Percentiles rank a stretch among this genome's conserved stretches.
Conservation (phyloP, 2,797 vertebrate genomes). For the Gambelia wislizenii region DNA sequence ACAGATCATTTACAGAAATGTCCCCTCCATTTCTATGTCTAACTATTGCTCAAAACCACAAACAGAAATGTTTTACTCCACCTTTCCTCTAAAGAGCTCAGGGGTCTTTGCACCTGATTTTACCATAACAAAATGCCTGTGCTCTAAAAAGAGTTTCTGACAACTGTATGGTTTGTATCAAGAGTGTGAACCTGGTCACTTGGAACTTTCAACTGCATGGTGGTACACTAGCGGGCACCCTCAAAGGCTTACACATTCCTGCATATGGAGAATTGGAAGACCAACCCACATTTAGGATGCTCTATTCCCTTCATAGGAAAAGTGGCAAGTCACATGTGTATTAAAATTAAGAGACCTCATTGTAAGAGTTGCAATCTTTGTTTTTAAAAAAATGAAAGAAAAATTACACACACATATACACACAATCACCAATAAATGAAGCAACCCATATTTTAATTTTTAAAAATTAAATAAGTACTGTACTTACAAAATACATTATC, state of each 20-base stretch:
- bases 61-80: neutral
- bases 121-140: neutral
- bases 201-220: neutral
- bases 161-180: neutral
- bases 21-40: neutral
- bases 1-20: neutral
- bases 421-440: too few species aligned
- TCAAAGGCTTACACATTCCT: too few species aligned
- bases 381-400: neutral
- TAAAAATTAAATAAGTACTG: neutral
- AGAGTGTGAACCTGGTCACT: neutral
- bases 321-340: neutral
- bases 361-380: neutral
- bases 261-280: too few species aligned
- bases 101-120: neutral
- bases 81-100: neutral
- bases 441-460: neutral
- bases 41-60: neutral
- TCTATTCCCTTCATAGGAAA: too few species aligned
- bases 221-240: too few species aligned
- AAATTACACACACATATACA: too few species aligned
- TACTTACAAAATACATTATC: neutral
- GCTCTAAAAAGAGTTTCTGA: neutral
- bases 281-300: too few species aligned
- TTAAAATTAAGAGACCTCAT: neutral